phyloP scores from a whole-genome alignment of 1,140 invertebrate genomes.

The Cataglyphis hispanica region DNA sequence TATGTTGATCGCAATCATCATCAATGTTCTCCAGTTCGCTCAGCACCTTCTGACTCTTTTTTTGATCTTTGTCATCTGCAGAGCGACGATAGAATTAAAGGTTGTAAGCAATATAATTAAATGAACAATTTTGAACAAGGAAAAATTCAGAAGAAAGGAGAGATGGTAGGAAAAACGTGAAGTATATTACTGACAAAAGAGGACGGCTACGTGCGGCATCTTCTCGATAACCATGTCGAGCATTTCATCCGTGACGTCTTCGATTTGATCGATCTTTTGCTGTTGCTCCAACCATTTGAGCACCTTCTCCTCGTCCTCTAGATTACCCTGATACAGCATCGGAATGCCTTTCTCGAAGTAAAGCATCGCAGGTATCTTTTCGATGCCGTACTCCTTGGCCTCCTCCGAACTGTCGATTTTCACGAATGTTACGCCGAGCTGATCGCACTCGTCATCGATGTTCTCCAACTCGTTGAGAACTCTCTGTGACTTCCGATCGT shows the following conservation, averaged over 20 bases:
- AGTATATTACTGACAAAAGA: conserved; percentile 93
- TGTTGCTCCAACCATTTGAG: conserved; percentile 95
- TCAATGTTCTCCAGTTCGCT: conserved; percentile 97
- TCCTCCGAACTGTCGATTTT: conserved; percentile 97
- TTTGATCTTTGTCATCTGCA: conserved; percentile 96
- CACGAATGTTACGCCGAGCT: conserved; percentile 94
- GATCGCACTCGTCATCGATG: conserved; percentile 97
- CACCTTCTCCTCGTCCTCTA: conserved; percentile 96
- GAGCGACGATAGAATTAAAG: neutral
- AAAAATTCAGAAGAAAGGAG: neutral
- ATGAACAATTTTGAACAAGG: neutral
- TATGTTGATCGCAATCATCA: conserved; percentile 96
- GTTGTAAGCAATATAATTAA: neutral
- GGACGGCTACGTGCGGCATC: conserved; percentile 94
- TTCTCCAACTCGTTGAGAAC: conserved; percentile 96
- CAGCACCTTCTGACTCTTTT: conserved; percentile 95
- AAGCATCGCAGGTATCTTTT: conserved; percentile 93
- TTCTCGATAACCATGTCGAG: conserved; percentile 96
- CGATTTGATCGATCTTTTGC: conserved; percentile 95
- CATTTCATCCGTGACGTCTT: conserved; percentile 98
- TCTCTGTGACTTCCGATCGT: conserved; percentile 94
- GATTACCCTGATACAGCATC: conserved; percentile 95
- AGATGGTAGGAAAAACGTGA: neutral
- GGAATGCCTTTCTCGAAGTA: conserved; percentile 97
- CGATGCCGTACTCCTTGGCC: conserved; percentile 96